Evolutionary conservation across 2,888 invertebrate species (phyloP).

Genomic region (Nemoura dubitans): DNA sequence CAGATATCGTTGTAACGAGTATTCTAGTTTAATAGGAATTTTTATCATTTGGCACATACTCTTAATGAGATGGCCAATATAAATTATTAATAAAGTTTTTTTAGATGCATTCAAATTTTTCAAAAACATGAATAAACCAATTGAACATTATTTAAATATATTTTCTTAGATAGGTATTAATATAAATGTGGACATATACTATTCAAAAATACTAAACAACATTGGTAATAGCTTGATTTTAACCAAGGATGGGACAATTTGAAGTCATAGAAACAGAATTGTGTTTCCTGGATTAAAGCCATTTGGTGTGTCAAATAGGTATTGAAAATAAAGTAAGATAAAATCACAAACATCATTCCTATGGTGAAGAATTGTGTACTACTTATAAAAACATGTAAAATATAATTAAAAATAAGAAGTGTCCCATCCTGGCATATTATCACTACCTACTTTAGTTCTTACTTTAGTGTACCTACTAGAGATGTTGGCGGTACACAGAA

Average conservation of each 20-base stretch:
- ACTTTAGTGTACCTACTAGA: too few relatives aligned
- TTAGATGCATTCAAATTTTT: neutral
- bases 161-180: neutral
- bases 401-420: too few relatives aligned
- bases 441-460: too few relatives aligned
- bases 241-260: neutral
- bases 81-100: neutral
- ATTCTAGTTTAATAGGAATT: neutral
- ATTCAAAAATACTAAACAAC: constrained; percentile 16
- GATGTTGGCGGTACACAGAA: too few relatives aligned
- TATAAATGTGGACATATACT: constrained; percentile 5
- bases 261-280: neutral
- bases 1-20: neutral
- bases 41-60: neutral
- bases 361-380: too few relatives aligned
- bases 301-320: neutral
- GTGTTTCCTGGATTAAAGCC: too few relatives aligned
- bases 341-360: too few relatives aligned
- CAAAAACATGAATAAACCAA: neutral
- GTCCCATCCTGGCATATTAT: too few relatives aligned
- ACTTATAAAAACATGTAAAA: too few relatives aligned
- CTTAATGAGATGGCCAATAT: neutral
- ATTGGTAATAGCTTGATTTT: neutral
- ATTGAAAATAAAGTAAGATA: too few relatives aligned
- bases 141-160: neutral